A percentile compares a stretch with the other conserved stretches of the same genome.
Evolutionary conservation across 2,888 invertebrate species (phyloP).

Genomic region (Spodoptera picta): DNA sequence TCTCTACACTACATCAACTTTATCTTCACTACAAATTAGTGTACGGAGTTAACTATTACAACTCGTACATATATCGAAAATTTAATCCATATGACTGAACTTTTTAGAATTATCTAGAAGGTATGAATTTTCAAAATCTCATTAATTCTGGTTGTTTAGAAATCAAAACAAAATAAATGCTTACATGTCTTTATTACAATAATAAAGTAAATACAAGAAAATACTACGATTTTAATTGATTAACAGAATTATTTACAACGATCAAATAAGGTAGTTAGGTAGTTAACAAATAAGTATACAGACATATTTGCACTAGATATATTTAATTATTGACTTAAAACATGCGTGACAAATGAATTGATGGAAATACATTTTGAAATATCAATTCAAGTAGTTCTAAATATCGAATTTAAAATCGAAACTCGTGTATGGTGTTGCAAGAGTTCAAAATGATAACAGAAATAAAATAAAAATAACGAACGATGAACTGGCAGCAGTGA

Average conservation of each 20-base stretch:
- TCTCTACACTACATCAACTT: too few species aligned
- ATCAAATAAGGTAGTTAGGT: slow-evolving; percentile 45
- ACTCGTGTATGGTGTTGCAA: slow-evolving; percentile 14
- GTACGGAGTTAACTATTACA: too few species aligned
- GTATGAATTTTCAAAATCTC: too few species aligned
- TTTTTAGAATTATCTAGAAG: too few species aligned
- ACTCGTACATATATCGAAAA: too few species aligned
- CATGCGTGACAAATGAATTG: slow-evolving; percentile 4
- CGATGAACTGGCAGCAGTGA: slow-evolving; percentile 50
- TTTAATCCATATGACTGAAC: too few species aligned
- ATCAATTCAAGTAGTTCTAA: neutral
- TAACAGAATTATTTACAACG: slow-evolving; percentile 56
- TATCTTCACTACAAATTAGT: too few species aligned
- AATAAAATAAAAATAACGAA: slow-evolving; percentile 12
- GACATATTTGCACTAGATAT: slow-evolving; percentile 6
- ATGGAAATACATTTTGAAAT: neutral
- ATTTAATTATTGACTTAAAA: slow-evolving; percentile 38
- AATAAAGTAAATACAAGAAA: slow-evolving; percentile 46
- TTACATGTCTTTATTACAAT: slow-evolving; percentile 54
- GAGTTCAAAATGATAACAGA: slow-evolving; percentile 13
- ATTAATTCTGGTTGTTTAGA: too few species aligned
- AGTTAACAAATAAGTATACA: slow-evolving; percentile 35
- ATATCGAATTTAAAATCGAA: slow-evolving; percentile 6
- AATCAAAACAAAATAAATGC: slow-evolving; percentile 4
- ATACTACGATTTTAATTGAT: slow-evolving; percentile 45